These are phyloP conservation scores for Taxidea taxus DNA, from an alignment of 2,113 vertebrate species.

Conservation along the genomic window DNA sequence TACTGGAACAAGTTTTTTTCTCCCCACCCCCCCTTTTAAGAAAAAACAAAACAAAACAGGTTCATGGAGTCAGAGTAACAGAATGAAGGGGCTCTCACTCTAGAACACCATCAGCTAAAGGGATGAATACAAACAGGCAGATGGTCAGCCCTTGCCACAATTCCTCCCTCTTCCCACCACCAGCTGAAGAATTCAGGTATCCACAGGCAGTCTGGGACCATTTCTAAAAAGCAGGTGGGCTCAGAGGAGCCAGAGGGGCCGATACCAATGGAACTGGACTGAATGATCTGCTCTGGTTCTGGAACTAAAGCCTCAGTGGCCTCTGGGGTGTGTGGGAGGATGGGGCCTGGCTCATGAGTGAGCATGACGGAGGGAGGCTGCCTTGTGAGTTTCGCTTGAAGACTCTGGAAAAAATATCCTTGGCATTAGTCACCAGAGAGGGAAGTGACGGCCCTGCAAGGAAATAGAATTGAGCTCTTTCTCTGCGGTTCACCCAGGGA, in stretches of 20 bases:
- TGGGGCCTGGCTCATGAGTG: no score
- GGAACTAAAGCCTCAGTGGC: not conserved
- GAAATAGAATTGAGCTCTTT: not conserved
- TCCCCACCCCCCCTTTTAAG: not conserved
- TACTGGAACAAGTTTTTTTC: not conserved
- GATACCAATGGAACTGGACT: not conserved
- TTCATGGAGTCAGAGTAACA: accelerated
- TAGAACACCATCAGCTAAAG: not conserved
- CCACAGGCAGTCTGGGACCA: not conserved
- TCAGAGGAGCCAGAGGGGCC: not conserved
- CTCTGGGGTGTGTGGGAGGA: not conserved
- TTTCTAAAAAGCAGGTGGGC: not conserved
- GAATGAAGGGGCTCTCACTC: not conserved
- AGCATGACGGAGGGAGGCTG: not conserved
- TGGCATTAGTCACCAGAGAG: not conserved
- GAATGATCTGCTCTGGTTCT: not conserved
- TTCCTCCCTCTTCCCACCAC: no score
- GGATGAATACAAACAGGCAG: not conserved
- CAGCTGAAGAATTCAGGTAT: not conserved
- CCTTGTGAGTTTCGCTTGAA: not conserved
- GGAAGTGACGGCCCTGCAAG: not conserved
- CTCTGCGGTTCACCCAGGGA: not conserved
- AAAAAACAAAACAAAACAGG: not conserved
- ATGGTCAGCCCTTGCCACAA: not conserved
- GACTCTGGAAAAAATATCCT: not conserved